Evolutionary conservation across 2,888 invertebrate species (phyloP), one percentile per base, ranked within the genome.

Genomic region (Dasypogon diadema): DNA sequence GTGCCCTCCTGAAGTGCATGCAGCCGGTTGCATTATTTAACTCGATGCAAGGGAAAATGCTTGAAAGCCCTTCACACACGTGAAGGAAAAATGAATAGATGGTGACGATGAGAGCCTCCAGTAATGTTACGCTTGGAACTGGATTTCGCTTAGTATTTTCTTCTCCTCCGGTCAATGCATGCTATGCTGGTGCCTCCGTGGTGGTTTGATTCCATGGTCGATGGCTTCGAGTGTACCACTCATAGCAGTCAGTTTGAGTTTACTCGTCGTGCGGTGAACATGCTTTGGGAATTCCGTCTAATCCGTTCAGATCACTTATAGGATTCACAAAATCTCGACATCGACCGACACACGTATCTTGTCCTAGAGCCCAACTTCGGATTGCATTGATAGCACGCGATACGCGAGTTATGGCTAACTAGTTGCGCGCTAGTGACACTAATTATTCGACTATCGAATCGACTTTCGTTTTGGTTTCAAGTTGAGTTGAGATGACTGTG

Each of bases 181-280:
- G 73, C n/a, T n/a, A n/a, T n/a, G n/a, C n/a, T n/a, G n/a, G n/a
- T n/a, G n/a, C n/a, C n/a, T 16, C 60, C 18, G 34, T 65, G 46
- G 73, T 42, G 24, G 73, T 22, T 56, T 16, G 55, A 51, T 72
- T 70, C 73, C 80, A 83, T 81, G 84, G 83, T 83, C 84, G 83
- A 85, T 83, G 83, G 85, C 82, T 83, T 85, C 81, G 81, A 80
- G 80, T 81, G 81, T 80, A 82, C 81, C 81, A 82, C 83, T 81
- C 81, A 80, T 81, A 81, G 81, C 82, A 84, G 83, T 85, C 85
- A 85, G 83, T 85, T 84, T 80, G 83, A 84, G 83, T 85, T 84
- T 82, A 84, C 83, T 83, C 85, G 85, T 84, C 83, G 83, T 83
- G 84, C 83, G 83, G 84, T 83, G 82, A 84, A 83, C 83, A 86